phyloP scores from a whole-genome alignment of 2,888 invertebrate genomes.

The Anticlea derivata region DNA sequence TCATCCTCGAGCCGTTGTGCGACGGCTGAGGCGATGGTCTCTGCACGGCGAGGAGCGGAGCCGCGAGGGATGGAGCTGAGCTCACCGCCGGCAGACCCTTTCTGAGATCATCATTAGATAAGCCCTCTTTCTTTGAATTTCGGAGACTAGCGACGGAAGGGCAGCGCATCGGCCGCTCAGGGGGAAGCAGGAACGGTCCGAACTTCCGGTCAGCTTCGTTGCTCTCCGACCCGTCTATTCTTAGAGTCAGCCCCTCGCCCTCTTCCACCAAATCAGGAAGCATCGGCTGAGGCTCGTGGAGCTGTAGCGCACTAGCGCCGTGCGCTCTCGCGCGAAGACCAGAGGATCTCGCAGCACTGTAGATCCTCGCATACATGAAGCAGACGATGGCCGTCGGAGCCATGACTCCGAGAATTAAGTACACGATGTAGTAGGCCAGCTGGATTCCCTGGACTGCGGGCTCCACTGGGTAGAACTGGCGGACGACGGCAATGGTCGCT shows the following conservation, averaged over 20 bases:
- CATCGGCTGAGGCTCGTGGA: slow-evolving; percentile 72
- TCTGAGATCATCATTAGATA: slow-evolving; percentile 68
- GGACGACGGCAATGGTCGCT: slow-evolving; percentile 60
- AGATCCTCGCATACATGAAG: slow-evolving; percentile 89
- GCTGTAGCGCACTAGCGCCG: slow-evolving; percentile 79
- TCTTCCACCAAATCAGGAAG: slow-evolving; percentile 72
- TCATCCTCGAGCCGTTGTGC: slow-evolving; percentile 85
- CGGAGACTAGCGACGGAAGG: slow-evolving; percentile 75
- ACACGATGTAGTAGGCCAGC: slow-evolving; percentile 66
- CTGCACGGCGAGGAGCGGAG: slow-evolving; percentile 60
- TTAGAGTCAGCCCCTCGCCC: slow-evolving; percentile 72
- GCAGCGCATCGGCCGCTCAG: slow-evolving; percentile 71
- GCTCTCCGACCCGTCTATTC: slow-evolving; percentile 67
- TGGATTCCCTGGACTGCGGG: slow-evolving; percentile 60
- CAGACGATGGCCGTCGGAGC: slow-evolving; percentile 86
- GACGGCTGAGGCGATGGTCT: slow-evolving; percentile 75
- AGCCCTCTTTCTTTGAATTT: slow-evolving; percentile 69
- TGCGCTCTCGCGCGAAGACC: slow-evolving; percentile 77
- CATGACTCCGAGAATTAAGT: slow-evolving; percentile 65
- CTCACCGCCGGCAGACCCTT: slow-evolving; percentile 75
- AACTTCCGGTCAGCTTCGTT: slow-evolving; percentile 59
- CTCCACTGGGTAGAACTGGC: slow-evolving; percentile 60
- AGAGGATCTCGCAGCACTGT: slow-evolving; percentile 89
- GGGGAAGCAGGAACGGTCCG: slow-evolving; percentile 74
- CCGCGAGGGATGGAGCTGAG: slow-evolving; percentile 80